A percentile compares a stretch with the other conserved stretches of the same genome.
Evolutionary conservation across 1,140 invertebrate species (phyloP).

Genomic region (Aphidius gifuensis): DNA sequence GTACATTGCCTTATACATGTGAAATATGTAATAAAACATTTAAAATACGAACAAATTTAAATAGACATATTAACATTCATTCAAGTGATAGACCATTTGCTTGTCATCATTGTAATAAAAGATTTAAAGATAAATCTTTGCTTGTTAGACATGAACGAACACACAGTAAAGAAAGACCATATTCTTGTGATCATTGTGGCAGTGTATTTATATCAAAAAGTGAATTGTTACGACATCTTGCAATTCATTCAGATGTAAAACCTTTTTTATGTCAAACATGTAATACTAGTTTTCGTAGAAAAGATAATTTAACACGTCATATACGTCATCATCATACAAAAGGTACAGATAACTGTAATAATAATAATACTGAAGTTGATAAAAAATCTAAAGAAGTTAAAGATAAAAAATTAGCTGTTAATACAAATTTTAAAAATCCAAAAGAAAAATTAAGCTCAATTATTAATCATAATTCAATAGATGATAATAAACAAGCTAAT

Average conservation of each 20-base stretch:
- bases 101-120: constrained; percentile 47
- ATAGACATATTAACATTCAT: constrained; percentile 45
- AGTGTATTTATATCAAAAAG: constrained; percentile 48
- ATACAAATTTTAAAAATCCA: not conserved
- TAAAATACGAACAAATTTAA: constrained; percentile 42
- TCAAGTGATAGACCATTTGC: constrained; percentile 45
- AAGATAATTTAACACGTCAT: constrained; percentile 54
- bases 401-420: not conserved
- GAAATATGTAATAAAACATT: constrained; percentile 45
- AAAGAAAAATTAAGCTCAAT: constrained; percentile 24
- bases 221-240: constrained; percentile 46
- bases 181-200: constrained; percentile 44
- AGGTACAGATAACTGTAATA: constrained; percentile 28
- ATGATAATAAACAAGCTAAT: no score
- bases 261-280: constrained; percentile 53
- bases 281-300: constrained; percentile 49
- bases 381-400: not conserved
- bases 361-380: constrained; percentile 19
- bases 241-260: constrained; percentile 45
- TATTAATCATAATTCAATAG: not conserved
- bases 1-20: constrained; percentile 36
- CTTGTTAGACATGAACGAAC: constrained; percentile 45
- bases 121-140: constrained; percentile 48
- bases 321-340: constrained; percentile 53
- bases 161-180: constrained; percentile 48